phyloP scores from a whole-genome alignment of 2,888 invertebrate genomes.

The Drosophila nr. medialis region DNA sequence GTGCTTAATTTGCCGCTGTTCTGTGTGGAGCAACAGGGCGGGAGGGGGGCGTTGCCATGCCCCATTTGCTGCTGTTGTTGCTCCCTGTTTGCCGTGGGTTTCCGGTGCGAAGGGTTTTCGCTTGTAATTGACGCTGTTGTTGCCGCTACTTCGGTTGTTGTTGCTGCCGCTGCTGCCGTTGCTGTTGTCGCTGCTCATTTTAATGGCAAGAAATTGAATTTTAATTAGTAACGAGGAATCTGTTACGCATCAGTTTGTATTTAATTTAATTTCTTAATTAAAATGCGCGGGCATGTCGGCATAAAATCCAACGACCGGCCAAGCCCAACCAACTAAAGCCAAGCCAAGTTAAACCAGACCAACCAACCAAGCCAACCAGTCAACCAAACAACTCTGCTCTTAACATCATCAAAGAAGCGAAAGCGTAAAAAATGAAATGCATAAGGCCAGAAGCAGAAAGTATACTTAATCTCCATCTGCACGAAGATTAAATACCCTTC shows the following conservation, averaged over 20 bases:
- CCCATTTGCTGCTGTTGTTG: constrained; percentile 38
- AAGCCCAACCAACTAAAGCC: constrained; percentile 32
- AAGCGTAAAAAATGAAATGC: constrained; percentile 9
- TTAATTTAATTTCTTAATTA: constrained; percentile 82
- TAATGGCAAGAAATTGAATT: constrained; percentile 81
- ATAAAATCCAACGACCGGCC: constrained; percentile 68
- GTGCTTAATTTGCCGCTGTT: constrained; percentile 72
- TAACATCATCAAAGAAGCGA: constrained; percentile 41
- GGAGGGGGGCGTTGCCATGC: constrained; percentile 44
- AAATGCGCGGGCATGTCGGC: constrained; percentile 77
- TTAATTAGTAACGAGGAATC: constrained; percentile 80
- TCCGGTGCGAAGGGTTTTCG: constrained; percentile 63
- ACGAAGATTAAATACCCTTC: not conserved
- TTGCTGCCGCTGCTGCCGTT: constrained; percentile 6
- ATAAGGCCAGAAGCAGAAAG: constrained; percentile 3
- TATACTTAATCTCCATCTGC: not conserved
- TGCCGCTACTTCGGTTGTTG: constrained; percentile 25
- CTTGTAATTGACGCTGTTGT: constrained; percentile 73
- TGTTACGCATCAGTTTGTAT: constrained; percentile 81
- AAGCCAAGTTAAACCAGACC: not conserved
- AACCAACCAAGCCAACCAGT: constrained; percentile 5
- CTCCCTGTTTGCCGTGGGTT: constrained; percentile 25
- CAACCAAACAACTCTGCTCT: constrained; percentile 26
- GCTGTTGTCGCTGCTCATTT: constrained; percentile 60
- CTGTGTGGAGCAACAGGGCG: constrained; percentile 12